Evolutionary conservation across 2,797 vertebrate genomes (phyloP).

Genomic region (Leptatherina wallacei): DNA sequence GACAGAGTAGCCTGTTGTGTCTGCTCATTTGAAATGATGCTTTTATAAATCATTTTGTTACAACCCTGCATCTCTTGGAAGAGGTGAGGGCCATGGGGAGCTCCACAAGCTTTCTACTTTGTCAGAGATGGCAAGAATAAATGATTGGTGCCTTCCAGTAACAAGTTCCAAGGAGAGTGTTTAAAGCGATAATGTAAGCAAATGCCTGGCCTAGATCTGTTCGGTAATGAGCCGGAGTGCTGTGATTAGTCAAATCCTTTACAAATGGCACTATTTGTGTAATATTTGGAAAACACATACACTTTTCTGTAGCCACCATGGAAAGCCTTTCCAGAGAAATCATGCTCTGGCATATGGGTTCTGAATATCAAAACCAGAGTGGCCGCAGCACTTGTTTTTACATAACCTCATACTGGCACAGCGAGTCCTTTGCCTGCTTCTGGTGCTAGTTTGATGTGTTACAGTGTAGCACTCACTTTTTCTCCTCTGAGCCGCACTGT

Average conservation of each 20-base stretch:
- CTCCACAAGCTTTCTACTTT: slow-evolving; percentile 32
- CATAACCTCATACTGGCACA: slow-evolving; percentile 43
- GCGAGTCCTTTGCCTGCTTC: slow-evolving; percentile 41
- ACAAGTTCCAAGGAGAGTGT: slow-evolving; percentile 58
- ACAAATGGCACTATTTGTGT: slow-evolving; percentile 62
- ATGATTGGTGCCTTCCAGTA: slow-evolving; percentile 66
- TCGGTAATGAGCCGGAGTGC: slow-evolving; percentile 64
- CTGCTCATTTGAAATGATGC: slow-evolving; percentile 66
- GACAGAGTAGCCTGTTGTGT: slow-evolving; percentile 50
- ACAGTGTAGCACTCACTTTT: slow-evolving; percentile 33
- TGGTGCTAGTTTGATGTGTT: slow-evolving; percentile 44
- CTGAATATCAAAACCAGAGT: slow-evolving; percentile 51
- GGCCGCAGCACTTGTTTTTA: slow-evolving; percentile 54
- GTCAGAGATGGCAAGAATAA: slow-evolving; percentile 39
- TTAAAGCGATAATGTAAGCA: slow-evolving; percentile 65
- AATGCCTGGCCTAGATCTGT: slow-evolving; percentile 65
- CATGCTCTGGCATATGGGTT: slow-evolving; percentile 59
- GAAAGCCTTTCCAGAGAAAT: slow-evolving; percentile 51
- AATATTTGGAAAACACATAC: slow-evolving; percentile 57
- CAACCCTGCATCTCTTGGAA: slow-evolving; percentile 53
- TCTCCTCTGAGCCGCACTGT: slow-evolving; percentile 20
- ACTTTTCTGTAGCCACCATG: slow-evolving; percentile 34
- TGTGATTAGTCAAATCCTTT: slow-evolving; percentile 69
- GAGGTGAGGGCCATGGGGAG: slow-evolving; percentile 52
- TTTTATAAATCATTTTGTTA: slow-evolving; percentile 72